A percentile compares a stretch with the other conserved stretches of the same genome.
phyloP scores from a whole-genome alignment of 2,113 vertebrate genomes.

The Takifugu flavidus region DNA sequence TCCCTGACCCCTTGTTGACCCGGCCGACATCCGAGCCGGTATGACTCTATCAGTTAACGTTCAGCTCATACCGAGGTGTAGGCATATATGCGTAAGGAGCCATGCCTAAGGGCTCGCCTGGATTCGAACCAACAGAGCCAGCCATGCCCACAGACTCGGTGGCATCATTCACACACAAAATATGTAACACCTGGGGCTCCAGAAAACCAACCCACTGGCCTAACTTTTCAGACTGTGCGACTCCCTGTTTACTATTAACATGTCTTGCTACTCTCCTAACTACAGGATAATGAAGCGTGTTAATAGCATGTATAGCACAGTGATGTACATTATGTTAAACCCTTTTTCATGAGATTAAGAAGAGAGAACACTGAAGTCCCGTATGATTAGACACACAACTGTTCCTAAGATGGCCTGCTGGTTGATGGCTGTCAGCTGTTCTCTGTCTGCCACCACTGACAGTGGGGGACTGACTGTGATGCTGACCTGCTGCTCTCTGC shows the following conservation, averaged over 20 bases:
- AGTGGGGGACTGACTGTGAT: constrained; percentile 44
- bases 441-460: constrained; percentile 42
- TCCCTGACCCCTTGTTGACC: too few relatives aligned
- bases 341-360: not conserved
- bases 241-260: constrained; percentile 2
- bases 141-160: constrained; percentile 13
- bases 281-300: not conserved
- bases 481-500: constrained; percentile 43
- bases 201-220: not conserved
- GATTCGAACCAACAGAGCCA: constrained; percentile 8
- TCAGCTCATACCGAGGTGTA: too few relatives aligned
- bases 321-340: too few relatives aligned
- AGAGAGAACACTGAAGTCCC: constrained; percentile 5
- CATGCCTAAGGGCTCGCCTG: too few relatives aligned
- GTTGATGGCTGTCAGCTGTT: constrained; percentile 50
- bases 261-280: not conserved
- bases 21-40: too few relatives aligned
- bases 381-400: constrained; percentile 29
- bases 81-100: too few relatives aligned
- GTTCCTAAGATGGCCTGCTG: not conserved
- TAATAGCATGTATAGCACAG: not conserved
- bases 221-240: not conserved
- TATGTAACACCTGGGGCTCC: constrained; percentile 33
- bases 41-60: too few relatives aligned
- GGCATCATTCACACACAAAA: constrained; percentile 40